Evolutionary conservation across 2,888 invertebrate genomes (phyloP).

Genomic region (Phortica okadai): DNA sequence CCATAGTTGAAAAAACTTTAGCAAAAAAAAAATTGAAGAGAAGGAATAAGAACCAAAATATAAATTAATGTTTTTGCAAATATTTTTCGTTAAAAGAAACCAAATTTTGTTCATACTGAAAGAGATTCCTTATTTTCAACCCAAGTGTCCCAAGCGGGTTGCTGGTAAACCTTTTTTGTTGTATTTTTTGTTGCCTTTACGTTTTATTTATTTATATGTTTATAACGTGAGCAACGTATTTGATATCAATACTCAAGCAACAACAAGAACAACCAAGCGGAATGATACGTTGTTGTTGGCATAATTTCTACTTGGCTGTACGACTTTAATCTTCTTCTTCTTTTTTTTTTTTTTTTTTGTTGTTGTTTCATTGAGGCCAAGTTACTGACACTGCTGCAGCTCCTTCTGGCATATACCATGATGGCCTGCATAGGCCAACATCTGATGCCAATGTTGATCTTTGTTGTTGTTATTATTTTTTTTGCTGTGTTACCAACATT

Average conservation of each 20-base stretch:
- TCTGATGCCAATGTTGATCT: conserved; percentile 20
- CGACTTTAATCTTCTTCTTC: neutral
- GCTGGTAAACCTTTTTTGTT: conserved; percentile 4
- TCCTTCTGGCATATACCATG: neutral
- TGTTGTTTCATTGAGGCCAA: conserved; percentile 17
- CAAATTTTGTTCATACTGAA: too few relatives aligned
- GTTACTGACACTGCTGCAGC: neutral
- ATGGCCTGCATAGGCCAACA: conserved; percentile 23
- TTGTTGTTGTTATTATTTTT: conserved; percentile 23
- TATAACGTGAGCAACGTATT: conserved; percentile 30
- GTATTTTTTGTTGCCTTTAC: neutral
- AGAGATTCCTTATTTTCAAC: neutral
- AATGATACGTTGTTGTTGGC: conserved; percentile 35
- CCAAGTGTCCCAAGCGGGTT: neutral
- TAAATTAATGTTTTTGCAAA: neutral
- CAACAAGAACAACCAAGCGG: conserved; percentile 6
- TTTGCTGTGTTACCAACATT: conserved; percentile 27
- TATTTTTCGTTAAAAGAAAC: too few relatives aligned
- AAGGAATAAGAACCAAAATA: neutral
- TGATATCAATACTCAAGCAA: conserved; percentile 34
- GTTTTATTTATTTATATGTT: conserved; percentile 27
- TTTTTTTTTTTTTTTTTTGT: conserved; percentile 23
- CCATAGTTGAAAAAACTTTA: neutral
- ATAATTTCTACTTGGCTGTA: conserved; percentile 24
- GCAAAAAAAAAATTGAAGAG: neutral